Conservation (phyloP, 2,888 invertebrate genomes). For the Eupeodes luniger region DNA sequence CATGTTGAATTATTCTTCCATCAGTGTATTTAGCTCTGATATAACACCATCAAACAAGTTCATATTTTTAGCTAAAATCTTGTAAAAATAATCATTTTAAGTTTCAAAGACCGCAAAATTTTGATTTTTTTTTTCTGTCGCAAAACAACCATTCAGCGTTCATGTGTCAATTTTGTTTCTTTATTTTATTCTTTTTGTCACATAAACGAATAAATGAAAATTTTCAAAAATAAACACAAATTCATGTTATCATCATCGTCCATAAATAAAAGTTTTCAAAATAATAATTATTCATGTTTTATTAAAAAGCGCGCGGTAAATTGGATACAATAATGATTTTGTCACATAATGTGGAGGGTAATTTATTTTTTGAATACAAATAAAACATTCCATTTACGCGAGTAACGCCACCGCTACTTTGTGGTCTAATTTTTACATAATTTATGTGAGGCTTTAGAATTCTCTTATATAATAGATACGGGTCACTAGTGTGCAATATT, state of each 20-base stretch:
- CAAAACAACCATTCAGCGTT: conserved; percentile 21
- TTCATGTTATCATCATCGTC: conserved; percentile 71
- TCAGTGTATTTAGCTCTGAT: conserved; percentile 27
- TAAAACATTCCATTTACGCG: background rate
- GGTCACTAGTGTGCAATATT: conserved; percentile 17
- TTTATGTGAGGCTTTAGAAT: conserved; percentile 18
- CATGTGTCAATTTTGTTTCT: conserved; percentile 35
- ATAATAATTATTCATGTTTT: conserved; percentile 54
- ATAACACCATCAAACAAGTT: conserved; percentile 6
- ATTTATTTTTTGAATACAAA: conserved; percentile 45
- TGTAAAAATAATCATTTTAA: conserved; percentile 54
- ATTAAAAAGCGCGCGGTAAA: conserved; percentile 28
- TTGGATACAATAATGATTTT: conserved; percentile 45
- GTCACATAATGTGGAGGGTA: conserved; percentile 46
- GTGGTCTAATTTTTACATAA: conserved; percentile 40
- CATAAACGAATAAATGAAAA: conserved; percentile 8
- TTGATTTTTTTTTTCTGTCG: conserved; percentile 3
- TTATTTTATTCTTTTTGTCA: background rate
- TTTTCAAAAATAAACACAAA: conserved; percentile 54
- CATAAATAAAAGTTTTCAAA: conserved; percentile 64
- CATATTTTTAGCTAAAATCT: conserved; percentile 42
- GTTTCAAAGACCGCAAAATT: conserved; percentile 18
- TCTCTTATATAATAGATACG: background rate
- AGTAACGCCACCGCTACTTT: background rate
- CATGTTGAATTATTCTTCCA: background rate